Conservation (phyloP, 2,888 invertebrate species). For the Thecophora atra region DNA sequence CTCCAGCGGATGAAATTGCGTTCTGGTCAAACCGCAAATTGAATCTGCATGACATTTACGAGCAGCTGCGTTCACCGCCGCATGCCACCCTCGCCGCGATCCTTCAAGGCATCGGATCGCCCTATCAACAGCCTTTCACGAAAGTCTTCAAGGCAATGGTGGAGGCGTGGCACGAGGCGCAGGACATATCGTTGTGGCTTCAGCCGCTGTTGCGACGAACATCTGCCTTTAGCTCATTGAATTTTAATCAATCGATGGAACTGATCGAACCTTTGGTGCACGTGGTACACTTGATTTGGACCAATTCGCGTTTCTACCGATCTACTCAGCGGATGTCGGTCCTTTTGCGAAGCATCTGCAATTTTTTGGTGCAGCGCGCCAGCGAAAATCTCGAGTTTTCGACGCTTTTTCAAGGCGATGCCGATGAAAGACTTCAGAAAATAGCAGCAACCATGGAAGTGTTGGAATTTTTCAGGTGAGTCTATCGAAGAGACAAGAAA, state of each 20-base stretch:
- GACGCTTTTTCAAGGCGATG: slow-evolving; percentile 83
- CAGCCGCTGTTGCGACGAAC: slow-evolving; percentile 73
- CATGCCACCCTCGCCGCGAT: slow-evolving; percentile 85
- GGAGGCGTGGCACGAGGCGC: slow-evolving; percentile 81
- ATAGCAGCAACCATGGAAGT: slow-evolving; percentile 69
- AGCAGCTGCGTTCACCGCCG: slow-evolving; percentile 81
- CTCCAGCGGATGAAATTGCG: slow-evolving; percentile 77
- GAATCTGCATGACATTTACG: slow-evolving; percentile 88
- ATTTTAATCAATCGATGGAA: slow-evolving; percentile 73
- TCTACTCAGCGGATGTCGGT: slow-evolving; percentile 74
- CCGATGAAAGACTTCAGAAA: slow-evolving; percentile 77
- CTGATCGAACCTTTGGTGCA: slow-evolving; percentile 80
- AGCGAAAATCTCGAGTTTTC: slow-evolving; percentile 79
- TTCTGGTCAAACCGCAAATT: slow-evolving; percentile 83
- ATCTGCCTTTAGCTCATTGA: slow-evolving; percentile 73
- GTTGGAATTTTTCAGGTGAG: slow-evolving; percentile 72
- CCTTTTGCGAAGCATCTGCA: slow-evolving; percentile 82
- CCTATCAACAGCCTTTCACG: slow-evolving; percentile 81
- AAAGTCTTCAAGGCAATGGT: slow-evolving; percentile 80
- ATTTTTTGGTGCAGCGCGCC: slow-evolving; percentile 82
- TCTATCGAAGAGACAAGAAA: background rate
- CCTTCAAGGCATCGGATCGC: slow-evolving; percentile 80
- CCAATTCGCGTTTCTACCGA: slow-evolving; percentile 82
- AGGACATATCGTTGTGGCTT: slow-evolving; percentile 84
- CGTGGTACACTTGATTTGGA: slow-evolving; percentile 87